Evolutionary conservation across 2,888 invertebrate genomes (phyloP).

Genomic region (Pristionchus fissidentatus): DNA sequence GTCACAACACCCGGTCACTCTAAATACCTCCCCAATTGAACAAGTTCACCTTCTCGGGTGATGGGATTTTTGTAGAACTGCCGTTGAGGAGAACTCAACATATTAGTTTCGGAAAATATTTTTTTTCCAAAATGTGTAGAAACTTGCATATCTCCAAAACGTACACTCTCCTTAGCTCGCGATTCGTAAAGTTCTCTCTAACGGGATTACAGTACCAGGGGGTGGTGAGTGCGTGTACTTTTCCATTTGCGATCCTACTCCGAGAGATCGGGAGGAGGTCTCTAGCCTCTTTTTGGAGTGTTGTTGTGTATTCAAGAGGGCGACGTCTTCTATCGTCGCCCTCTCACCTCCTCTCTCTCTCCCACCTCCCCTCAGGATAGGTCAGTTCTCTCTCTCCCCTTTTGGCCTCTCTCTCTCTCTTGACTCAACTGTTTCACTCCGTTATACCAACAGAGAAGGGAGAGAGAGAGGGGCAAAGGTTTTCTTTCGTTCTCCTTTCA

Average conservation of each 20-base stretch:
- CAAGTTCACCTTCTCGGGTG: constrained; percentile 5
- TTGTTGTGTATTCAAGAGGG: constrained; percentile 2
- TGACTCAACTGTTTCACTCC: constrained; percentile 41
- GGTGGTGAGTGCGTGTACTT: constrained; percentile 7
- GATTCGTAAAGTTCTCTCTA: no score
- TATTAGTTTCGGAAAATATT: no score
- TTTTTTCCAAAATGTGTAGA: no score
- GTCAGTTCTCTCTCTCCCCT: not conserved
- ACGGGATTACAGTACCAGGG: not conserved
- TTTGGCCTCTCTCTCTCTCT: not conserved
- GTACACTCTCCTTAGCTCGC: no score
- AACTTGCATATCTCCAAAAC: no score
- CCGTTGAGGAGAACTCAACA: no score
- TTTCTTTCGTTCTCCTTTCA: constrained; percentile 6
- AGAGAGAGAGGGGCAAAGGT: no score
- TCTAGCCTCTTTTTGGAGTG: not conserved
- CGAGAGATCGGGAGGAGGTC: not conserved
- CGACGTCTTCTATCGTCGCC: not conserved
- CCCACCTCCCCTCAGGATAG: constrained; percentile 27
- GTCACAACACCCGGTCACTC: not conserved
- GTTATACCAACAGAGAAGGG: constrained; percentile 18
- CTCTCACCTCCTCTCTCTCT: not conserved
- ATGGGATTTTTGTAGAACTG: no score
- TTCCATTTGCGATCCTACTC: not conserved
- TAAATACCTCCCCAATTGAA: not conserved